A percentile compares a stretch with the other conserved stretches of the same genome.
phyloP scores from a whole-genome alignment of 2,797 vertebrate species.

The Gadopsis marmoratus region DNA sequence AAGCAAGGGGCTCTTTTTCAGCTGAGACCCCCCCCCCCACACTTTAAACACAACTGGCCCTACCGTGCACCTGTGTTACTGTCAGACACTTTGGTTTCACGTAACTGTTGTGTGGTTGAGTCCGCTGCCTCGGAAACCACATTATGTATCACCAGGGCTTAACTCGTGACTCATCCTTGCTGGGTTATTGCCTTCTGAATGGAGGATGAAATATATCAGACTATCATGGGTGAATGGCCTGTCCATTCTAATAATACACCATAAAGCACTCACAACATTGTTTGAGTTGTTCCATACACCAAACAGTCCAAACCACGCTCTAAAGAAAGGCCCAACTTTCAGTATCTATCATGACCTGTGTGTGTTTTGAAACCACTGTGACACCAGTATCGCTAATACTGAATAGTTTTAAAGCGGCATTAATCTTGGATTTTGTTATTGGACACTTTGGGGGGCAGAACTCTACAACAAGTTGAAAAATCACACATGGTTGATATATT shows the following conservation, averaged over 20 bases:
- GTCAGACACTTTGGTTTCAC: conserved; percentile 15
- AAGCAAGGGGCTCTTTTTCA: not conserved
- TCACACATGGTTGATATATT: not conserved
- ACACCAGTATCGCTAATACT: not conserved
- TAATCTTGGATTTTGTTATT: not conserved
- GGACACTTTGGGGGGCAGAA: not conserved
- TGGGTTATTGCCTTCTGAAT: conserved; percentile 28
- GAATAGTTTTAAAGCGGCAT: not conserved
- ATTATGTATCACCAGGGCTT: conserved; percentile 27
- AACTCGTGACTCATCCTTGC: conserved; percentile 51
- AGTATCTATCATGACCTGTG: not conserved
- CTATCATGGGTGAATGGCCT: conserved; percentile 9
- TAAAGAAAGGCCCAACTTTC: not conserved
- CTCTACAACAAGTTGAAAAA: not conserved
- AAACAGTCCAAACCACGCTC: not conserved
- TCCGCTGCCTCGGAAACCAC: conserved; percentile 51
- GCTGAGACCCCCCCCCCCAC: not conserved
- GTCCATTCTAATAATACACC: conserved; percentile 12
- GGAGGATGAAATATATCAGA: conserved; percentile 26
- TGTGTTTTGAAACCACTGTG: not conserved
- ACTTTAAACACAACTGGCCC: not conserved
- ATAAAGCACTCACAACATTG: not conserved
- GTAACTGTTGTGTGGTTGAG: conserved; percentile 37
- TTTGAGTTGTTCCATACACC: not conserved
- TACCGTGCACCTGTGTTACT: conserved; percentile 39